These are phyloP conservation scores for Xiphias gladius DNA, from an alignment of 2,113 vertebrate species.

Conservation along the genomic window DNA sequence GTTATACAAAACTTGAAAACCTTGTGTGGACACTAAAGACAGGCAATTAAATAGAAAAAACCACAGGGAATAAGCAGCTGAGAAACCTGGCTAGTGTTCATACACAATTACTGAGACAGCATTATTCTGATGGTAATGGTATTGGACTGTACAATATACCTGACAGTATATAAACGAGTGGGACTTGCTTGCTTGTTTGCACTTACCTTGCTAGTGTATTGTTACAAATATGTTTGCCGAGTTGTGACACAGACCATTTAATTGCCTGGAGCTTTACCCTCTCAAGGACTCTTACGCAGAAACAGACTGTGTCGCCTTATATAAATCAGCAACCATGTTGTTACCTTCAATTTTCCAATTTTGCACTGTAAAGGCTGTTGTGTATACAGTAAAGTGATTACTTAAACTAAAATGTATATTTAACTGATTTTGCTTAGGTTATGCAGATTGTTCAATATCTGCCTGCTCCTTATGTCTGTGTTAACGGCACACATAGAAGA, in stretches of 20 bases:
- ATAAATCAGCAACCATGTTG: conserved; percentile 2
- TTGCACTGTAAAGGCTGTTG: neutral
- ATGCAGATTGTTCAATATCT: neutral
- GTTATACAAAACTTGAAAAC: too few relatives aligned
- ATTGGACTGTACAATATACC: conserved; percentile 30
- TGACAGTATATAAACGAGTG: conserved; percentile 39
- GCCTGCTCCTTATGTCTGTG: neutral
- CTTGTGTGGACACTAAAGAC: conserved; percentile 10
- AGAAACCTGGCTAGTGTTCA: conserved; percentile 10
- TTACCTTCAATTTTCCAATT: conserved; percentile 24
- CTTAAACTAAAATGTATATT: too few relatives aligned
- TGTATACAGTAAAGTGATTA: neutral
- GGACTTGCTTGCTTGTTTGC: conserved; percentile 24
- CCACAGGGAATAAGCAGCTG: neutral
- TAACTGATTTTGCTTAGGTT: neutral
- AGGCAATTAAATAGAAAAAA: conserved; percentile 16
- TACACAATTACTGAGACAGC: conserved; percentile 38
- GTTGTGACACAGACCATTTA: conserved; percentile 25
- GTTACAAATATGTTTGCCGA: conserved; percentile 30
- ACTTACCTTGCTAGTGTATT: conserved; percentile 15
- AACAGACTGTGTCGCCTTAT: neutral
- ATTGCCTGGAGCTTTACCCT: conserved; percentile 32
- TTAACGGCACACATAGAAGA: neutral
- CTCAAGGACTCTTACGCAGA: conserved; percentile 14
- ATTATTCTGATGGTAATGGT: conserved; percentile 39